These are phyloP conservation scores for Cyanistes caeruleus DNA, from an alignment of 2,113 vertebrate species.

Conservation along the genomic window DNA sequence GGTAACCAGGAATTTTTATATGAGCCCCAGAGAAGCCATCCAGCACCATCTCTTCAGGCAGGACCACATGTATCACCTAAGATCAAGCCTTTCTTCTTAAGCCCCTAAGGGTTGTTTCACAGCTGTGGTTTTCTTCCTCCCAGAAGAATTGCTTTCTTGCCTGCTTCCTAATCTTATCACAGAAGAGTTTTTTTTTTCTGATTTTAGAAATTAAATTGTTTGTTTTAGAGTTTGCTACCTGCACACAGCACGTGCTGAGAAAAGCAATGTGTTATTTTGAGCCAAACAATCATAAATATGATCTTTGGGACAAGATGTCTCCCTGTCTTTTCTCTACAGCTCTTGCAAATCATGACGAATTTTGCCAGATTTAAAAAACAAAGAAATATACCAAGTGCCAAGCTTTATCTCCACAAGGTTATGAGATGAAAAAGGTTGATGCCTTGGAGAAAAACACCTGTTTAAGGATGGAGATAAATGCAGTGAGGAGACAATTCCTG, in stretches of 20 bases:
- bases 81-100: background rate
- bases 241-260: background rate
- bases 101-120: background rate
- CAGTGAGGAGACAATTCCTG: background rate
- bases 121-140: background rate
- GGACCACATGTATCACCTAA: background rate
- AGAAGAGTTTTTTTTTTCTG: background rate
- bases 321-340: background rate
- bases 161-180: background rate
- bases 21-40: background rate
- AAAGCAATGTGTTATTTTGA: background rate
- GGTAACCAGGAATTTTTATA: background rate
- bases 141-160: background rate
- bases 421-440: background rate
- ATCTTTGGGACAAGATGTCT: background rate
- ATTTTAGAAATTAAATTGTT: background rate
- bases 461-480: background rate
- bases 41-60: background rate
- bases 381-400: background rate
- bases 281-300: background rate
- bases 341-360: background rate
- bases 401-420: background rate
- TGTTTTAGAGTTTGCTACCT: background rate
- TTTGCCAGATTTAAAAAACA: background rate
- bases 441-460: background rate